Conservation (phyloP, 2,888 invertebrate species). For the Zhengitettix transpicula region DNA sequence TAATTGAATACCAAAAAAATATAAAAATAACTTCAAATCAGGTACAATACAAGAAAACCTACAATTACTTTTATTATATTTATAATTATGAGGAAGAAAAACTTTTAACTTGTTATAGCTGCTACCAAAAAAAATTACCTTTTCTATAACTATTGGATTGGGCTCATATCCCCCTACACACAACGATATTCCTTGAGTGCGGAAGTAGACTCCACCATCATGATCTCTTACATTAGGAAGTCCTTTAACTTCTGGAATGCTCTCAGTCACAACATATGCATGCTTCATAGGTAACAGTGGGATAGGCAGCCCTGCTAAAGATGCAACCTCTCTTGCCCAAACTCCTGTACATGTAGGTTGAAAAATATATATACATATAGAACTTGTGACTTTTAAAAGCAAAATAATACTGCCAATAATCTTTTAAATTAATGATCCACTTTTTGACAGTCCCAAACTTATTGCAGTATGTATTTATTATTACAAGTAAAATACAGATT, state of each 20-base stretch:
- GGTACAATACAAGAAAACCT: too few relatives aligned
- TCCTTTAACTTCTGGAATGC: conserved; percentile 53
- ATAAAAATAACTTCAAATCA: too few relatives aligned
- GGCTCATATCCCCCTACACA: conserved; percentile 76
- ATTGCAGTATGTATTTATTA: too few relatives aligned
- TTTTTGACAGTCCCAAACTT: too few relatives aligned
- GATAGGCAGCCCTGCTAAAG: conserved; percentile 47
- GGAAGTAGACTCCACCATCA: conserved; percentile 65
- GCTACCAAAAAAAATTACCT: conserved; percentile 28
- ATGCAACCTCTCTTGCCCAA: conserved; percentile 63
- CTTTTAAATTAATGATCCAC: too few relatives aligned
- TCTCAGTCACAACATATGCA: conserved; percentile 70
- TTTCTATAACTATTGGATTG: conserved; percentile 65
- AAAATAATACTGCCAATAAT: too few relatives aligned
- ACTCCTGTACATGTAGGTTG: conserved; percentile 34
- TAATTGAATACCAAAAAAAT: too few relatives aligned
- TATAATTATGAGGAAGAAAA: too few relatives aligned
- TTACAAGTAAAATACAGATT: too few relatives aligned
- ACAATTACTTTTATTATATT: too few relatives aligned
- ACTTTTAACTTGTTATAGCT: neutral
- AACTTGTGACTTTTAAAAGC: too few relatives aligned
- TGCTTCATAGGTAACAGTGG: conserved; percentile 76
- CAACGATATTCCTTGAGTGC: conserved; percentile 68
- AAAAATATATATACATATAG: too few relatives aligned
- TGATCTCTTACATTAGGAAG: conserved; percentile 76